Percentiles rank a stretch among this genome's conserved stretches.
phyloP scores from a whole-genome alignment of 1,140 invertebrate species.

The Macrobrachium nipponense region DNA sequence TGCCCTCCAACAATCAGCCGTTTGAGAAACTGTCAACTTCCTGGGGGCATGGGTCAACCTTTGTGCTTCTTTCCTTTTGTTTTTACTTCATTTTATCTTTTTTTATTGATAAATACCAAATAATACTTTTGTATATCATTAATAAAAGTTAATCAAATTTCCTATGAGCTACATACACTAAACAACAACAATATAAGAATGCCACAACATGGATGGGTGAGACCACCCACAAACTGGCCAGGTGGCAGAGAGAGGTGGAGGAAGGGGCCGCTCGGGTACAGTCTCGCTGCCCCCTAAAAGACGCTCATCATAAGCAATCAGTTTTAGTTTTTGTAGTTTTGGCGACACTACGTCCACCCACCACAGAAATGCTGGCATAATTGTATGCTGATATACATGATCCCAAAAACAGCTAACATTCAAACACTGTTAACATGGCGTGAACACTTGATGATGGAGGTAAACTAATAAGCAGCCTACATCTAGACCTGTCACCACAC shows the following conservation, averaged over 20 bases:
- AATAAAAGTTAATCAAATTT: conserved; percentile 63
- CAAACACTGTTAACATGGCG: conserved; percentile 36
- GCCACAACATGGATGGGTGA: conserved; percentile 54
- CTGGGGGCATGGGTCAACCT: conserved; percentile 64
- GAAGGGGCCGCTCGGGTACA: conserved; percentile 58
- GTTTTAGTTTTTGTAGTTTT: neutral
- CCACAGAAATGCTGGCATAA: too few relatives aligned
- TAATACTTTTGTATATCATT: conserved; percentile 64
- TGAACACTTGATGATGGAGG: conserved; percentile 28
- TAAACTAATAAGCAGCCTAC: conserved; percentile 37
- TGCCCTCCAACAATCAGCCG: conserved; percentile 58
- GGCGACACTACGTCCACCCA: neutral
- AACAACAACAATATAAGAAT: conserved; percentile 64
- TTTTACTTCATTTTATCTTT: conserved; percentile 58
- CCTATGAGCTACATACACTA: conserved; percentile 63
- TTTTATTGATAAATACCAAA: conserved; percentile 62
- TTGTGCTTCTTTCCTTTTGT: conserved; percentile 64
- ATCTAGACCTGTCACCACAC: conserved; percentile 47
- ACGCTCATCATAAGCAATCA: neutral
- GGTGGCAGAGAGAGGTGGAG: conserved; percentile 61
- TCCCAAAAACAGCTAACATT: conserved; percentile 42
- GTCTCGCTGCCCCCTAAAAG: conserved; percentile 47
- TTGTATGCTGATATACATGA: conserved; percentile 1
- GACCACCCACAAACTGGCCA: conserved; percentile 58
- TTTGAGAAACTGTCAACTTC: conserved; percentile 62